phyloP scores from a whole-genome alignment of 2,888 invertebrate species.

The Campoletis raptor region DNA sequence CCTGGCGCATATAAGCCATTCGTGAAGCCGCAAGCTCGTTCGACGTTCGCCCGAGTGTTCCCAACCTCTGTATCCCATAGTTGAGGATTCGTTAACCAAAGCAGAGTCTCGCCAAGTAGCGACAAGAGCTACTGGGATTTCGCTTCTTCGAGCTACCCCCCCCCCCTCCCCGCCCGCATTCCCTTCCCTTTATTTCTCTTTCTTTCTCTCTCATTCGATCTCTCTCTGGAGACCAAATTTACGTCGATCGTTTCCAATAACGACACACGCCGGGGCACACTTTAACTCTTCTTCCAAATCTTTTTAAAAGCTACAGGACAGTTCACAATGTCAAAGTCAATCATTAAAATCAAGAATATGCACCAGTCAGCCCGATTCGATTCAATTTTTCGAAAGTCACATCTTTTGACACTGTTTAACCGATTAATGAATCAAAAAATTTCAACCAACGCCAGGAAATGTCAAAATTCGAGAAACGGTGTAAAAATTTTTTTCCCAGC shows the following conservation, averaged over 20 bases:
- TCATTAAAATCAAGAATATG: background rate
- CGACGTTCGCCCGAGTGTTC: slow-evolving; percentile 38
- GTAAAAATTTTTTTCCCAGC: no score
- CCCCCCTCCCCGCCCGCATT: no score
- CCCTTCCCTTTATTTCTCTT: slow-evolving; percentile 6
- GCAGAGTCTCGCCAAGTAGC: slow-evolving; percentile 51
- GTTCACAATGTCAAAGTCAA: slow-evolving; percentile 20
- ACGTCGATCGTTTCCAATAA: slow-evolving; percentile 72
- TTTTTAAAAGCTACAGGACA: slow-evolving; percentile 20
- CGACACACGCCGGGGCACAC: slow-evolving; percentile 58
- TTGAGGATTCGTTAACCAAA: slow-evolving; percentile 49
- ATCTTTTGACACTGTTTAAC: no score
- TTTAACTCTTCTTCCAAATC: slow-evolving; percentile 15
- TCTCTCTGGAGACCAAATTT: slow-evolving; percentile 67
- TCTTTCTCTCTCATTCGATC: background rate
- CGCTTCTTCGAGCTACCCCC: slow-evolving; percentile 31
- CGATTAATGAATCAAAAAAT: no score
- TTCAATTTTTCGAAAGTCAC: no score
- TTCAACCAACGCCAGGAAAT: no score
- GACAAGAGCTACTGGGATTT: slow-evolving; percentile 54
- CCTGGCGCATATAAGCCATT: slow-evolving; percentile 54
- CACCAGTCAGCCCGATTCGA: no score
- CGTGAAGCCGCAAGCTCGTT: slow-evolving; percentile 60
- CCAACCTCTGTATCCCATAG: slow-evolving; percentile 28
- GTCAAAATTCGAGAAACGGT: no score